A percentile compares a stretch with the other conserved stretches of the same genome.
Conservation (phyloP, 2,888 invertebrate genomes). For the Eucera pruinosa region DNA sequence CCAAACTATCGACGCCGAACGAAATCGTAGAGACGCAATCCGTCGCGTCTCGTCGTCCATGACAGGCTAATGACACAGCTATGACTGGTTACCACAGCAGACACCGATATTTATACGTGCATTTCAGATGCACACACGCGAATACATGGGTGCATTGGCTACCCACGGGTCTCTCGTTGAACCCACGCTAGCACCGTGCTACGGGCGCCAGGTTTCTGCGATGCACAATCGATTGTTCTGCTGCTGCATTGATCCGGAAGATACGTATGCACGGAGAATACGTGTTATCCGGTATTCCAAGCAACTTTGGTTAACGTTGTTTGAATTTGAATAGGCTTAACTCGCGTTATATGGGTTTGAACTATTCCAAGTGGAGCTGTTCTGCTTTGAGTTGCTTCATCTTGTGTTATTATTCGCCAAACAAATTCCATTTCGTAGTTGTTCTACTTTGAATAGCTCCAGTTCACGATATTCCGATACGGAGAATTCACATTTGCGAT, state of each 20-base stretch:
- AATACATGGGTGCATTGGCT: neutral
- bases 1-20: constrained; percentile 42
- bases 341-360: no score
- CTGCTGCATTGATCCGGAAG: constrained; percentile 33
- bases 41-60: constrained; percentile 29
- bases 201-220: constrained; percentile 36
- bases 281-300: no score
- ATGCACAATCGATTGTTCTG: constrained; percentile 12
- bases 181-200: constrained; percentile 7
- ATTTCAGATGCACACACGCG: constrained; percentile 9
- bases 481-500: no score
- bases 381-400: no score
- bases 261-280: neutral
- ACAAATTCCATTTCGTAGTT: no score
- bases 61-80: constrained; percentile 59
- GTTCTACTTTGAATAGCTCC: no score
- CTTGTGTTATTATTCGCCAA: no score
- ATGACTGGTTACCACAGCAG: constrained; percentile 21
- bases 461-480: no score
- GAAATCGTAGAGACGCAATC: constrained; percentile 54
- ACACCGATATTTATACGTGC: neutral
- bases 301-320: no score
- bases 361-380: no score
- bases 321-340: no score
- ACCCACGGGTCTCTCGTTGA: constrained; percentile 20